Evolutionary conservation across 2,113 vertebrate genomes (phyloP).

Genomic region (Seriola quinqueradiata): DNA sequence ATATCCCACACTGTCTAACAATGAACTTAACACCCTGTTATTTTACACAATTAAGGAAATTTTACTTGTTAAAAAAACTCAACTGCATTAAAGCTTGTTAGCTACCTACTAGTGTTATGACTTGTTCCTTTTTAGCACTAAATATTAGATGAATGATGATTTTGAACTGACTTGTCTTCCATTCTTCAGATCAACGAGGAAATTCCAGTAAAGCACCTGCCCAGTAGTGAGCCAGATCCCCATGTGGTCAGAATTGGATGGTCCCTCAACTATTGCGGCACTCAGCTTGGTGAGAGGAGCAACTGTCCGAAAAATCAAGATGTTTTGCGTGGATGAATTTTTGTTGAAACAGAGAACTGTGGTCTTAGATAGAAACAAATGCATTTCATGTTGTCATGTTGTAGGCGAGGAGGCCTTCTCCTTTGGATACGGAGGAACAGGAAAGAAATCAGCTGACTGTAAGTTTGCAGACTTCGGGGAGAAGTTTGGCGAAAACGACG

Average conservation of each 20-base stretch:
- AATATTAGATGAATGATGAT: neutral
- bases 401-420: conserved; percentile 91
- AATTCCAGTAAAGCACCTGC: conserved; percentile 92
- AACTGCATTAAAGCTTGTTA: neutral
- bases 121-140: neutral
- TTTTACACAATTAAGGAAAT: no score
- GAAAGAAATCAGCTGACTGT: conserved; percentile 89
- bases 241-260: conserved; percentile 93
- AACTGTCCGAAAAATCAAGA: neutral
- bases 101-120: no score
- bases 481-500: conserved; percentile 91
- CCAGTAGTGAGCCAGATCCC: conserved; percentile 90
- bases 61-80: no score
- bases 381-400: neutral
- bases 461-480: conserved; percentile 92
- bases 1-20: no score
- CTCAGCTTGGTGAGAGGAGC: conserved; percentile 88
- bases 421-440: conserved; percentile 92
- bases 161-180: neutral
- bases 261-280: conserved; percentile 92
- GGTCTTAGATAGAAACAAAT: neutral
- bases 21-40: no score
- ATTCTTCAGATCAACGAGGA: conserved; percentile 89
- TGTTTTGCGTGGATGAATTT: neutral
- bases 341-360: neutral